A percentile compares a stretch with the other conserved stretches of the same genome.
phyloP scores from a whole-genome alignment of 2,113 vertebrate genomes.

The Empidonax alnorum region DNA sequence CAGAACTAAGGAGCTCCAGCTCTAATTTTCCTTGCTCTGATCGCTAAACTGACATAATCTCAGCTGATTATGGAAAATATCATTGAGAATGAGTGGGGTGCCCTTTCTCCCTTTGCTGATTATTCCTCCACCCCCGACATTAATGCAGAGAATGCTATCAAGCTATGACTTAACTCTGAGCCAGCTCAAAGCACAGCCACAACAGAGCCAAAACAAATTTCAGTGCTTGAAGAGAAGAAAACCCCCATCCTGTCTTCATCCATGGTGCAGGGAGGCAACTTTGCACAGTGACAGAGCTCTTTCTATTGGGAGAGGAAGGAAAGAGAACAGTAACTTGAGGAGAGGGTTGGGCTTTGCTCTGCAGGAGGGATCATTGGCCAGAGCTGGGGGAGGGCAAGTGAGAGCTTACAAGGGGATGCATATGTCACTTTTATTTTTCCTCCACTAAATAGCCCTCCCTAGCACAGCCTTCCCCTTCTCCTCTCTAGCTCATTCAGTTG shows the following conservation, averaged over 20 bases:
- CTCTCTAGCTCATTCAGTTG: background rate
- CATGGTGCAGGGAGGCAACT: background rate
- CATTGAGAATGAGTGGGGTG: background rate
- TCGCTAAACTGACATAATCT: background rate
- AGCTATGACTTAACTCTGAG: background rate
- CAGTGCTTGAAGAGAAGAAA: background rate
- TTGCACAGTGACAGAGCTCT: background rate
- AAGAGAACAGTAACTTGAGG: background rate
- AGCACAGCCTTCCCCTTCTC: background rate
- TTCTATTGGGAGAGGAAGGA: fast-evolving
- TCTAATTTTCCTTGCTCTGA: background rate
- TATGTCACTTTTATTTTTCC: background rate
- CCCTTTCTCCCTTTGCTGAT: background rate
- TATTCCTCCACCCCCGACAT: background rate
- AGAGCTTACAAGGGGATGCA: background rate
- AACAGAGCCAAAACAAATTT: background rate
- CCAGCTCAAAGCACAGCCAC: background rate
- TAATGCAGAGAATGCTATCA: background rate
- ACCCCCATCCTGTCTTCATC: background rate
- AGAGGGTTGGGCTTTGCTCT: background rate
- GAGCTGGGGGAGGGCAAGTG: background rate
- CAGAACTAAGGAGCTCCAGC: background rate
- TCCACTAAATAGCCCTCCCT: background rate
- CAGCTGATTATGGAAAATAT: background rate
- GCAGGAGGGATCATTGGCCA: background rate